These are phyloP conservation scores for Dendroctonus valens DNA, from an alignment of 1,140 invertebrate genomes.

Conservation along the genomic window DNA sequence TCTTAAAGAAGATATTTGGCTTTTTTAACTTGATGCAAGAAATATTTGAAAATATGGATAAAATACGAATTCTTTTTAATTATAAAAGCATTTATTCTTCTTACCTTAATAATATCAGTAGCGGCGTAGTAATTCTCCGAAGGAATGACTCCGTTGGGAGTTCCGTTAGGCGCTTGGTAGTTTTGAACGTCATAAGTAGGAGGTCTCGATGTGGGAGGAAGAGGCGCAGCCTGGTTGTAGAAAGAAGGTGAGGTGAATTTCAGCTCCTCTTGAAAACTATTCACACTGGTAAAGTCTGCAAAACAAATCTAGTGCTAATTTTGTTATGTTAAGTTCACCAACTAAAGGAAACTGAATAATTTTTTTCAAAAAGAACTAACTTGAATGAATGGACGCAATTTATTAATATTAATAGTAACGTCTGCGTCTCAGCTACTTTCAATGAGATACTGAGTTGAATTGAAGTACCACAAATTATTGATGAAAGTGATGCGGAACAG, in stretches of 20 bases:
- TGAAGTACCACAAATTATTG: too few species aligned
- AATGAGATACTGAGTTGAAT: too few species aligned
- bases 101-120: slow-evolving; percentile 64
- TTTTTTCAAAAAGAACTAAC: too few species aligned
- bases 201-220: slow-evolving; percentile 48
- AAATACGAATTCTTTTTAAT: too few species aligned
- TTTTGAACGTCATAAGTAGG: slow-evolving; percentile 51
- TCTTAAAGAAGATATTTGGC: too few species aligned
- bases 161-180: slow-evolving; percentile 44
- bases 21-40: too few species aligned
- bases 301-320: slow-evolving; percentile 14
- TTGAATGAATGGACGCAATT: too few species aligned
- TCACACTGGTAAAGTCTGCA: slow-evolving; percentile 55
- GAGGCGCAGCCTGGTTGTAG: slow-evolving; percentile 52
- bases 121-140: slow-evolving; percentile 68
- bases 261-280: slow-evolving; percentile 55
- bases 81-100: not conserved
- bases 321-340: not conserved
- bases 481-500: too few species aligned
- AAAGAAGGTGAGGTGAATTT: slow-evolving; percentile 55
- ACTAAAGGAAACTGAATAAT: too few species aligned
- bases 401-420: too few species aligned
- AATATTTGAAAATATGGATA: too few species aligned
- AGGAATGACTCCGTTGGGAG: slow-evolving; percentile 43
- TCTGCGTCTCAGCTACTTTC: too few species aligned